Conservation (phyloP, 2,113 vertebrate species). For the Crotalus horridus region DNA sequence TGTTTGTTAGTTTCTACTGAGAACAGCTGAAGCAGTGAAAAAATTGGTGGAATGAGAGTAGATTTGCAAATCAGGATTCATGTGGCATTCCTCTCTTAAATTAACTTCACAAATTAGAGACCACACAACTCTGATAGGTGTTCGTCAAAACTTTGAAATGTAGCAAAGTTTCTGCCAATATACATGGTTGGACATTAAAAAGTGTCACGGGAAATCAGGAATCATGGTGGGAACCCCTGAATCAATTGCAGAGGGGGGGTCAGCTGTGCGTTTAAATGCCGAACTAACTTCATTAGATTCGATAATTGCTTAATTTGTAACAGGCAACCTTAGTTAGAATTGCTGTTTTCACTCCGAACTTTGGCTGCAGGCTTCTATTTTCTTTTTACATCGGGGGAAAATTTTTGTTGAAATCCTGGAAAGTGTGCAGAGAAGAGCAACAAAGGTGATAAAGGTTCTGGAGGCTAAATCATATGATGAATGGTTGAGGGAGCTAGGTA, state of each 20-base stretch:
- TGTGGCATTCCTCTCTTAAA: not conserved
- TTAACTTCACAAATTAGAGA: not conserved
- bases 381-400: not conserved
- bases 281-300: not conserved
- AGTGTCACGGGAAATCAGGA: not conserved
- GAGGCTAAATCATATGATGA: too few relatives aligned
- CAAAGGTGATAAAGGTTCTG: too few relatives aligned
- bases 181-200: not conserved
- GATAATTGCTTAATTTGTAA: constrained; percentile 17
- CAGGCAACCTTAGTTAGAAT: not conserved
- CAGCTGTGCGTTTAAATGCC: not conserved
- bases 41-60: not conserved
- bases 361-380: not conserved
- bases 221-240: not conserved
- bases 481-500: too few relatives aligned
- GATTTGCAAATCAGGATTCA: not conserved
- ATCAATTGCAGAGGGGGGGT: not conserved
- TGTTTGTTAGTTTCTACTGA: not conserved
- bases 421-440: not conserved
- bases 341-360: not conserved
- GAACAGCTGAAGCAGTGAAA: not conserved
- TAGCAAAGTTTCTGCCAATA: not conserved
- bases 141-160: not conserved
- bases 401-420: not conserved
- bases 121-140: not conserved